Base-by-base conservation (phyloP, 2,888 invertebrate species). In the Ommatoiulus sabulosus region DNA sequence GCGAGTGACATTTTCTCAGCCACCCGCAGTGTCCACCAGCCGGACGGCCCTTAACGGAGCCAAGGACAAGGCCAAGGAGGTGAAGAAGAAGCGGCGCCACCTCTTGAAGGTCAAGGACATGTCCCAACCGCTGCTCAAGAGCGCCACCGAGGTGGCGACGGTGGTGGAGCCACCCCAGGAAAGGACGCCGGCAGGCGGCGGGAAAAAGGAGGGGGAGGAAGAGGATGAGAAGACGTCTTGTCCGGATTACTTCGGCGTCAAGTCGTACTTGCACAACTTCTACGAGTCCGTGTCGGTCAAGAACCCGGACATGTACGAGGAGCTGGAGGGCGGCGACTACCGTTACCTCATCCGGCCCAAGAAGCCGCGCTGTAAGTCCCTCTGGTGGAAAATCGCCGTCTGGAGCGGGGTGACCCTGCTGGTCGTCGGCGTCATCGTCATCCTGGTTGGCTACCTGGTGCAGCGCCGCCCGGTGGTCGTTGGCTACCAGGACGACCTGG, bases 231-330 rank as follows among this genome's bases (percentile, higher is more conserved):
- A 87, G 7, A 52, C 52, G 15, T 85, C 24, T 43, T 91, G 92
- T 89, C 92, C 92, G 6, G 92, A 92, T 87, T 92, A 92, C 90
- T 93, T 93, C 90, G 93, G 93, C 12, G 93, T 94, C 35, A 92
- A 92, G 89, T 93, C 93, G n/a, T 94, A 94, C 90, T 91, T 94
- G 87, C 93, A 94, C 90, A 91, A 93, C 89, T 93, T 94, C 91
- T 94, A 94, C 91, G 93, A 93, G 89, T 90, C 91, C 7, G 90
- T 91, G 88, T 89, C 90, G 15, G 90, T 91, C 44, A 90, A 90
- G 85, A 89, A 90, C 88, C 90, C 90, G 7, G 90, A 90, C 7
- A 80, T 90, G 7, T 90, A 90, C 86, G 91, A 91, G 44, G 89
- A 90, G 20, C 90, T 89, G 46, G 72, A 46, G 10, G 90, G 90